These are phyloP conservation scores for Florisuga fusca DNA, from an alignment of 2,797 vertebrate genomes.

Conservation along the genomic window DNA sequence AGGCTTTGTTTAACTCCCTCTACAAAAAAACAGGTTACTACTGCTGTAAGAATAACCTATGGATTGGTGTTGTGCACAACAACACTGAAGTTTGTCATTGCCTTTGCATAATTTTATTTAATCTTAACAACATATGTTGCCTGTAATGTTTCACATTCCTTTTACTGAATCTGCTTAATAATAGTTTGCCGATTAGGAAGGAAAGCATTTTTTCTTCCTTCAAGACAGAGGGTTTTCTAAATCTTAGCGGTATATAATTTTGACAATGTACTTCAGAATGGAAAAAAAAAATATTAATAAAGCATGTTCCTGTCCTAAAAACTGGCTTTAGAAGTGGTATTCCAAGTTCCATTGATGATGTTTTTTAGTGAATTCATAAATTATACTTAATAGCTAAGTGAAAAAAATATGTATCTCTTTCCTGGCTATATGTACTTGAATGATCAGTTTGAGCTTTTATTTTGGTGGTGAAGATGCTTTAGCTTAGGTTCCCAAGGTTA, in stretches of 20 bases:
- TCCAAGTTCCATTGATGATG: background rate
- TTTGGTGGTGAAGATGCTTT: background rate
- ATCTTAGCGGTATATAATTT: constrained; percentile 13
- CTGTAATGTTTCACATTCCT: background rate
- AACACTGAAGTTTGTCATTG: background rate
- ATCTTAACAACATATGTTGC: background rate
- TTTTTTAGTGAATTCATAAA: background rate
- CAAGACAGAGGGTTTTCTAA: background rate
- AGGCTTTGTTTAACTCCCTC: background rate
- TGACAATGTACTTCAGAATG: background rate
- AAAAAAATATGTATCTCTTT: background rate
- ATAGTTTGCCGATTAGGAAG: background rate
- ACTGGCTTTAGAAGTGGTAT: background rate
- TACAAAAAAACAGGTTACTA: background rate
- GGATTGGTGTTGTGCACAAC: background rate
- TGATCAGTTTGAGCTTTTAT: background rate
- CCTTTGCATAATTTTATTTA: background rate
- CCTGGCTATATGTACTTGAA: background rate
- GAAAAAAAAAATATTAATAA: background rate
- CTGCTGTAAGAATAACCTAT: background rate
- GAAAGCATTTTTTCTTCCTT: background rate
- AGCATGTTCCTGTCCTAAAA: background rate
- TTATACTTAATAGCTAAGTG: background rate
- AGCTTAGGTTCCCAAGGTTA: background rate
- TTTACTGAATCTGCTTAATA: background rate